Evolutionary conservation across 2,797 vertebrate species (phyloP), one percentile per base, ranked within the genome.

Genomic region (Enteromius viviparus): DNA sequence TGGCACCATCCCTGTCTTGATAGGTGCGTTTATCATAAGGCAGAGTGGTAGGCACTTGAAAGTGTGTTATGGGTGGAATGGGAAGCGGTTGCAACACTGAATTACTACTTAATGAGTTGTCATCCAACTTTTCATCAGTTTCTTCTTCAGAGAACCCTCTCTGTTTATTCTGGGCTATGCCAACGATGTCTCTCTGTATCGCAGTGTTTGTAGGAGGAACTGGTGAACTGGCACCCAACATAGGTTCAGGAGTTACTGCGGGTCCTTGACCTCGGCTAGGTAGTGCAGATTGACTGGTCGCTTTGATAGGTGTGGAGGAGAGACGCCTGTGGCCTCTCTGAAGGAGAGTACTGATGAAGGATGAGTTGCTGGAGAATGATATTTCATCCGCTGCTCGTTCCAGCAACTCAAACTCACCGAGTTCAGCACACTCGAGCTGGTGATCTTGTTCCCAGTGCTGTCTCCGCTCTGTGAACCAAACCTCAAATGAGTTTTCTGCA

Each of bases 331-430:
- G 87, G 76, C 86, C 87, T 32, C 86, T 89, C 6, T 4, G 91
- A 87, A 87, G 82, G 10, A 91, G 87, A 1, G 76, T 82, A 29
- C 93, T 89, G 66, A 99, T 94, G 88, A 99, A 98, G 1, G 98
- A 99, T 19, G 97, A 98, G 94, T 97, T 98, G 81, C 97, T 99
- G 2, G 97, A 97, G 92, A 99, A 98, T 76, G 98, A 99, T 62
- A 98, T 92, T 91, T 99, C 98, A 85, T 97, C 96, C 9, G 98
- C 98, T n/a, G 96, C 98, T 89, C 96, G 94, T 89, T 99, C 98
- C 86, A 99, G 93, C 87, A 99, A 95, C 90, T 99, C 96, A 93
- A 99, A 99, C 90, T 99, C 98, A 86, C 97, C 96, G 89, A 99
- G 93, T 93, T 98, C 98, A 72, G 94, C 88, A 84, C 88, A 95